Conservation (phyloP, 2,797 vertebrate genomes). For the Triplophysa yarkandensis region DNA sequence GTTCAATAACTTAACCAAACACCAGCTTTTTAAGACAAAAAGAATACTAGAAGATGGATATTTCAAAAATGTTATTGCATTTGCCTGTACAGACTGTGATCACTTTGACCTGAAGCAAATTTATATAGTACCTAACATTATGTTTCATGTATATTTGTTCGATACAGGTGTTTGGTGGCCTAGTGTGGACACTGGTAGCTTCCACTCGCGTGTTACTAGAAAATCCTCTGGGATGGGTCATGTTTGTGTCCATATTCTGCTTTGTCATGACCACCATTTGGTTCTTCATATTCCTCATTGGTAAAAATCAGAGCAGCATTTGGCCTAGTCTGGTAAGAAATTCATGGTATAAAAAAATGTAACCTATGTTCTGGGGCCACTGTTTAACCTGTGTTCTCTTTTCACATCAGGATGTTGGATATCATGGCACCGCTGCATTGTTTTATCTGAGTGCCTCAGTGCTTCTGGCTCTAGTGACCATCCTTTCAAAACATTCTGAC, state of each 20-base stretch:
- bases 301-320: conserved; percentile 64
- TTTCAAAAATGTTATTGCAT: neutral
- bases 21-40: neutral
- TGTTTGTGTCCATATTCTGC: conserved; percentile 90
- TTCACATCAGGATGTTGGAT: conserved; percentile 65
- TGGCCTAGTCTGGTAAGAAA: conserved; percentile 73
- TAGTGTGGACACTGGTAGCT: conserved; percentile 54
- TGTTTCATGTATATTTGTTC: neutral
- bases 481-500: fast-evolving
- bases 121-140: no score
- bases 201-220: conserved; percentile 13
- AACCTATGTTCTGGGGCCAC: neutral
- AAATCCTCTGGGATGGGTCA: conserved; percentile 85
- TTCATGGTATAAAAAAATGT: no score
- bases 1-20: neutral
- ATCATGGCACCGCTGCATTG: conserved; percentile 68
- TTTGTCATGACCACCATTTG: conserved; percentile 82
- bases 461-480: conserved; percentile 56
- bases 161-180: conserved; percentile 53
- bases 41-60: neutral
- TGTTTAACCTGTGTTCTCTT: neutral
- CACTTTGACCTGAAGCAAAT: neutral
- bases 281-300: conserved; percentile 71
- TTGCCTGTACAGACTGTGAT: neutral
- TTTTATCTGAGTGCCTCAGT: conserved; percentile 76